Conservation (phyloP, 2,797 vertebrate species). For the Schizopygopsis malacanthus region DNA sequence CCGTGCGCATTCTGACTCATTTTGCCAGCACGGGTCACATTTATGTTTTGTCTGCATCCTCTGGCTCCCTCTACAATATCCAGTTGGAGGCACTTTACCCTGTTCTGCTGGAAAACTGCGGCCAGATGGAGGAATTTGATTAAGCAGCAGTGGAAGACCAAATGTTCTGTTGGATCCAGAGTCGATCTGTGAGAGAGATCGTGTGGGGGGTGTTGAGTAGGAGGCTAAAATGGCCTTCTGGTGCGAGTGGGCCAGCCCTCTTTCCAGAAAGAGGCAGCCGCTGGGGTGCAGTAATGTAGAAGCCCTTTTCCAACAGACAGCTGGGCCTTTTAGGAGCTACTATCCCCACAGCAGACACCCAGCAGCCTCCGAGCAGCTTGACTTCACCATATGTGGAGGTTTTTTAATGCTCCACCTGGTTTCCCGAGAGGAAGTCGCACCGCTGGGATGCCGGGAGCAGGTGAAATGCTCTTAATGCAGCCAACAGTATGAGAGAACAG, state of each 20-base stretch:
- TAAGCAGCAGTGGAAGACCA: constrained; percentile 99
- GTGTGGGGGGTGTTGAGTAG: constrained; percentile 87
- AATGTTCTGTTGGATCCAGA: constrained; percentile 99
- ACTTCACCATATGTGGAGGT: constrained; percentile 99
- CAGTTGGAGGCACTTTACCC: constrained; percentile 98
- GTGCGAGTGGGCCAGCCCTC: constrained; percentile 94
- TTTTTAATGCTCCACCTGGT: constrained; percentile 97
- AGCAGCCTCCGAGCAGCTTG: constrained; percentile 99
- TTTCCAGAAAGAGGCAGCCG: constrained; percentile 97
- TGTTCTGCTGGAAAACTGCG: constrained; percentile 92
- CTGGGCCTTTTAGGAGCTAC: constrained; percentile 99
- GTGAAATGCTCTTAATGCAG: constrained; percentile 99
- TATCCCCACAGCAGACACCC: constrained; percentile 98
- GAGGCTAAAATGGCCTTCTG: constrained; percentile 99
- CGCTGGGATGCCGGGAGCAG: constrained; percentile 97
- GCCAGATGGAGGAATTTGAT: constrained; percentile 99
- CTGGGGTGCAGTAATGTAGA: constrained; percentile 99
- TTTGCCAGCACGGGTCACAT: constrained; percentile 58
- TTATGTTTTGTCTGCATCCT: constrained; percentile 94
- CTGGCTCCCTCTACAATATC: constrained; percentile 89
- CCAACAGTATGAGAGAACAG: constrained; percentile 94
- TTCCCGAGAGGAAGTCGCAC: constrained; percentile 89
- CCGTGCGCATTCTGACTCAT: neutral
- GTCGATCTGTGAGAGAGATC: constrained; percentile 91
- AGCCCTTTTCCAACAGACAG: constrained; percentile 98